phyloP scores from a whole-genome alignment of 2,113 vertebrate species.

The Platycercus adscitus region DNA sequence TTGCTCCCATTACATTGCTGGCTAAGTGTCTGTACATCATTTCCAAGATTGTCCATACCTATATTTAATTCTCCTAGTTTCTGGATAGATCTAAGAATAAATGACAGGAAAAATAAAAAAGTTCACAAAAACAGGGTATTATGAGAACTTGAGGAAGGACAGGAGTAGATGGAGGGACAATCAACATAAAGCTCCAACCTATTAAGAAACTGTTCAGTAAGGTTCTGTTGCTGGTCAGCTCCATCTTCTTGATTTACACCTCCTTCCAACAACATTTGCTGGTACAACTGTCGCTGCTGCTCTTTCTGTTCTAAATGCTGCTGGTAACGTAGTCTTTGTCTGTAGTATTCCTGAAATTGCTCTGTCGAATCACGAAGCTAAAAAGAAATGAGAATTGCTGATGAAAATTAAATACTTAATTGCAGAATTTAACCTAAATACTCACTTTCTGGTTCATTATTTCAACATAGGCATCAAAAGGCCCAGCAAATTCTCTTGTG shows the following conservation, averaged over 20 bases:
- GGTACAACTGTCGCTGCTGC: constrained; percentile 93
- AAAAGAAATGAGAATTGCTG: constrained; percentile 21
- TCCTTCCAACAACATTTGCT: constrained; percentile 97
- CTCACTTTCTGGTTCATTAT: background rate
- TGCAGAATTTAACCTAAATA: background rate
- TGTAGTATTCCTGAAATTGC: constrained; percentile 94
- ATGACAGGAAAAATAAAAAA: background rate
- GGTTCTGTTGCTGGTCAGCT: constrained; percentile 86
- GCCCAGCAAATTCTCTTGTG: background rate
- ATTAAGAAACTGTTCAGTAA: constrained; percentile 96
- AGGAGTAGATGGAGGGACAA: background rate
- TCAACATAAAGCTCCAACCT: constrained; percentile 74
- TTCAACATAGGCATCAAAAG: background rate
- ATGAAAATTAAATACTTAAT: background rate
- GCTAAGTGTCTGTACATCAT: constrained; percentile 80
- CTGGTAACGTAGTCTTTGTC: constrained; percentile 93
- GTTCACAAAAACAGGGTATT: background rate
- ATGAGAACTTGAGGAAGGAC: background rate
- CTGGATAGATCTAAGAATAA: constrained; percentile 88
- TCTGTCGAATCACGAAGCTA: constrained; percentile 94
- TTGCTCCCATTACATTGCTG: constrained; percentile 85
- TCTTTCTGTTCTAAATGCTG: constrained; percentile 98
- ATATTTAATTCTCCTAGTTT: constrained; percentile 96
- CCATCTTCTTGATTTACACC: constrained; percentile 91
- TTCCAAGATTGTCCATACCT: constrained; percentile 88